Conservation (phyloP, 2,888 invertebrate genomes). For the Melolontha melolontha region DNA sequence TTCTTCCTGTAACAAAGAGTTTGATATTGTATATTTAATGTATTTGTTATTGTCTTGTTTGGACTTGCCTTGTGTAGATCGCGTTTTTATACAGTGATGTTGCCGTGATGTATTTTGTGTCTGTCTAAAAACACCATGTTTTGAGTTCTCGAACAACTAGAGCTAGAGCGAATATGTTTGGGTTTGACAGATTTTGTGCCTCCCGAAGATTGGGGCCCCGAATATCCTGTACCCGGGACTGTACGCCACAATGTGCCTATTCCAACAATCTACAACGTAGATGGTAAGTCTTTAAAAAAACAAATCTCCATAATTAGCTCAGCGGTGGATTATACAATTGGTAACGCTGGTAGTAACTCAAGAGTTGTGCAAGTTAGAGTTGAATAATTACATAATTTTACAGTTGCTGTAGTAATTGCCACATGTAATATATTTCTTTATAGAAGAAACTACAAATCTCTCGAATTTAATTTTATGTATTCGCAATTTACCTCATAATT, state of each 20-base stretch:
- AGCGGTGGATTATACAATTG: no score
- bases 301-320: background rate
- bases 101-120: slow-evolving; percentile 38
- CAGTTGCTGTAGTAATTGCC: no score
- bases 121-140: slow-evolving; percentile 20
- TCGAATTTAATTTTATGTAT: no score
- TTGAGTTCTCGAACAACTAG: slow-evolving; percentile 46
- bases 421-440: no score
- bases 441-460: no score
- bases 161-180: slow-evolving; percentile 54
- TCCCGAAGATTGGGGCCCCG: slow-evolving; percentile 75
- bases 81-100: slow-evolving; percentile 19
- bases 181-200: slow-evolving; percentile 63
- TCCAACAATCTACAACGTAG: slow-evolving; percentile 84
- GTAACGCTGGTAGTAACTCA: background rate
- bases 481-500: no score
- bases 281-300: slow-evolving; percentile 66
- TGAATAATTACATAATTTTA: no score
- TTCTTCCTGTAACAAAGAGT: background rate
- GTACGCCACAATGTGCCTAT: slow-evolving; percentile 76
- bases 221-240: slow-evolving; percentile 70
- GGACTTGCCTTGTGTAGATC: slow-evolving; percentile 24
- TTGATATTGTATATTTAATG: slow-evolving; percentile 2
- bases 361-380: no score
- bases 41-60: slow-evolving; percentile 18